Evolutionary conservation across 2,113 vertebrate species (phyloP).

Genomic region (Brachionichthys hirsutus): DNA sequence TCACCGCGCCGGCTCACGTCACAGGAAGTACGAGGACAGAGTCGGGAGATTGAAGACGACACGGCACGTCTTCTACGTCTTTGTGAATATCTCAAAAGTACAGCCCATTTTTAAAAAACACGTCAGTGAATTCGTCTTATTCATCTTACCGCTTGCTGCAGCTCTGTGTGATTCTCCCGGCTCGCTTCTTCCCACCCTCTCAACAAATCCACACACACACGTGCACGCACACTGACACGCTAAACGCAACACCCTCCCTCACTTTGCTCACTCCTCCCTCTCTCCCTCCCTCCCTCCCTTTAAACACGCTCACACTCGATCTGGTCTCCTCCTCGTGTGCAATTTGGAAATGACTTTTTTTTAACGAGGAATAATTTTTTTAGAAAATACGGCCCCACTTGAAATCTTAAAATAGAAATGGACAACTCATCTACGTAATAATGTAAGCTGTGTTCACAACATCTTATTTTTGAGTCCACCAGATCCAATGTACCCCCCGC

Average conservation of each 20-base stretch:
- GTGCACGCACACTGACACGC: slow-evolving; percentile 2
- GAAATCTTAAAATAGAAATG: too few relatives aligned
- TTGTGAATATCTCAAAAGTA: background rate
- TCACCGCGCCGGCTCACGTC: slow-evolving; percentile 12
- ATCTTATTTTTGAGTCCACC: too few relatives aligned
- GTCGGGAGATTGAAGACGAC: background rate
- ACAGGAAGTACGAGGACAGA: background rate
- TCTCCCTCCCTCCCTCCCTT: slow-evolving; percentile 1
- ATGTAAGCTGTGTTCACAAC: too few relatives aligned
- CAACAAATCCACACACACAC: slow-evolving; percentile 37
- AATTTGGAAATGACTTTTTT: too few relatives aligned
- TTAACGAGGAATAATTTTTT: too few relatives aligned
- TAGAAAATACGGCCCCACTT: too few relatives aligned
- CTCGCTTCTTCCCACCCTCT: slow-evolving; percentile 24
- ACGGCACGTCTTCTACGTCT: background rate
- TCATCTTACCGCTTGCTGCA: slow-evolving; percentile 53
- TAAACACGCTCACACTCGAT: background rate
- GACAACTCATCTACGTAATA: too few relatives aligned
- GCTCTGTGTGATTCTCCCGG: slow-evolving; percentile 44
- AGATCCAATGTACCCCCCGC: too few relatives aligned
- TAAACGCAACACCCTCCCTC: slow-evolving; percentile 44
- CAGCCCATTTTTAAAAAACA: background rate
- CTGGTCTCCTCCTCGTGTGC: slow-evolving; percentile 28
- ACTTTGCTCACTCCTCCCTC: slow-evolving; percentile 54
- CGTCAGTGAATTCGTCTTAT: background rate